Evolutionary conservation across 2,113 vertebrate genomes (phyloP).

Genomic region (Hipposideros armiger): DNA sequence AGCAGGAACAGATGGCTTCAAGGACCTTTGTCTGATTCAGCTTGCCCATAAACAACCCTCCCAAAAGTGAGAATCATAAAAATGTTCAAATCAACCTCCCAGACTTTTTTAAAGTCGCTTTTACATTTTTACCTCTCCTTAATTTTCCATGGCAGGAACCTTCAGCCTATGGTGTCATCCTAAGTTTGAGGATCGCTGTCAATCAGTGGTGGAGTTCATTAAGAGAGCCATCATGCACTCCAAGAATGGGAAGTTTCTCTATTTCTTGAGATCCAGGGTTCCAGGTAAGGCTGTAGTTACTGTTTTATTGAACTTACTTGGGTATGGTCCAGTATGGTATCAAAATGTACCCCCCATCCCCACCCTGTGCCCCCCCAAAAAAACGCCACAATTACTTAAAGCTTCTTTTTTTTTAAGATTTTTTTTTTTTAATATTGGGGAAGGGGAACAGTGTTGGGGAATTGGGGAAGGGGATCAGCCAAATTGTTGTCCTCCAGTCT

Average conservation of each 20-base stretch:
- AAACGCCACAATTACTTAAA: neutral
- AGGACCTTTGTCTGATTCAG: neutral
- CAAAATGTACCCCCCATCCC: neutral
- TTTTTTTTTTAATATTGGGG: too few relatives aligned
- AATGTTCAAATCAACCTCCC: neutral
- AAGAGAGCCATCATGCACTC: slow-evolving; percentile 99
- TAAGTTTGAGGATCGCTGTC: slow-evolving; percentile 98
- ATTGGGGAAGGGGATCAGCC: too few relatives aligned
- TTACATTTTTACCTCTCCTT: slow-evolving; percentile 4
- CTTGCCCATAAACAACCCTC: neutral
- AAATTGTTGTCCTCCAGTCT: too few relatives aligned
- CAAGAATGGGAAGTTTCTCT: slow-evolving; percentile 98
- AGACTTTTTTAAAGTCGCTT: slow-evolving; percentile 8
- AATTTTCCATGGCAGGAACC: slow-evolving; percentile 89
- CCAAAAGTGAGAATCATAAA: neutral
- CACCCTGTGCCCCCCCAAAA: neutral
- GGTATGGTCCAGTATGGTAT: neutral
- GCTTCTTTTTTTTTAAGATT: too few relatives aligned
- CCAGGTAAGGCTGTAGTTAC: slow-evolving; percentile 90
- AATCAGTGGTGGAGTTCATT: slow-evolving; percentile 99
- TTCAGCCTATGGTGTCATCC: slow-evolving; percentile 99
- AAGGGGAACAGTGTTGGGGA: too few relatives aligned
- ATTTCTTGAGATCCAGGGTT: slow-evolving; percentile 97
- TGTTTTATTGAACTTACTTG: neutral
- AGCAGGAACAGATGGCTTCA: neutral